Base-by-base conservation (phyloP, 1,140 invertebrate species). In the Gonioctena quinquepunctata region DNA sequence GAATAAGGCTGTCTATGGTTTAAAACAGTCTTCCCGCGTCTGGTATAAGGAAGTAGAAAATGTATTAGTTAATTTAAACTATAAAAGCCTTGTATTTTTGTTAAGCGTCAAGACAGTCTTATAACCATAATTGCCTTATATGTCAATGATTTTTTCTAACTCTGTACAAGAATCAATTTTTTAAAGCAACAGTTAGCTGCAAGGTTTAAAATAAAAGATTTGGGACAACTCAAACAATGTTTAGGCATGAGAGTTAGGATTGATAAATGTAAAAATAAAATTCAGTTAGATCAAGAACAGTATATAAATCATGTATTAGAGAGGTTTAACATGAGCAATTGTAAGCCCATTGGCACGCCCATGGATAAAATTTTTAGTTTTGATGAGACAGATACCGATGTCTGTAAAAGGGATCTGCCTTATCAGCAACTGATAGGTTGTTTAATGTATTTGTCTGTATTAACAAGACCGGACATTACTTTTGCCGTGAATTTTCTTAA, bases 381-480 rank as follows among this genome's bases (percentile, higher is more conserved):
- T 42, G 22, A 57, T n/a, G 63, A 64, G 19, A n/a, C 13, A 26
- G 42, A 66, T 21, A 11, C 4, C 13, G 23, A 61, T 54, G n/a
- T n/a, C n/a, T 19, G 7, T 22, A 28, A 79, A 48, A 13, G 57
- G 59, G 66, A 49, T 23, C 28, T 71, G 76, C 28, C 73, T 25
- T 86, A 81, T 73, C 77, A 80, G 66, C 62, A 85, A 48, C 59
- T 80, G 3, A 77, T 86, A n/a, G 84, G 83, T n/a, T 68, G 71
- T 54, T 72, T 87, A 11, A 79, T 86, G 75, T 86, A 85, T 74
- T 66, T 85, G 3, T 67, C 83, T 8, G 77, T 82, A 4, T 63
- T 76, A 2, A 85, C 84, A 3, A 72, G 86, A 64, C 85, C 85
- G 28, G 85, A 87, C 76, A 83, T 87, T 49, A 67, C 83, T 3